Evolutionary conservation across 1,140 invertebrate species (phyloP).

Genomic region (Idris sp.): DNA sequence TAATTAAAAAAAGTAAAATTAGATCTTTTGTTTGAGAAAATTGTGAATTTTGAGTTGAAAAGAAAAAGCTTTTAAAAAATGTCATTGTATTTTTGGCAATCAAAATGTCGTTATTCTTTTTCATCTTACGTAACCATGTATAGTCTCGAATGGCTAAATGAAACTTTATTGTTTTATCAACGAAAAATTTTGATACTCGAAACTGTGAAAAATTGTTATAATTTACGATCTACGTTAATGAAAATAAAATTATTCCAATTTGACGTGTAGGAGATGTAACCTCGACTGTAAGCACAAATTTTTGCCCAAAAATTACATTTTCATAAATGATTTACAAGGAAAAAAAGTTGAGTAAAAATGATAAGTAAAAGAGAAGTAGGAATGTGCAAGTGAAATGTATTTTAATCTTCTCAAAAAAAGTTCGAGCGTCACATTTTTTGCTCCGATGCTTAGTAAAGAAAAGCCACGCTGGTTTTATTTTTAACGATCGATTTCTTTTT

Average conservation of each 20-base stretch:
- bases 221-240: slow-evolving; percentile 38
- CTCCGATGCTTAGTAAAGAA: slow-evolving; percentile 13
- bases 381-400: slow-evolving; percentile 13
- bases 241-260: slow-evolving; percentile 41
- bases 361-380: neutral
- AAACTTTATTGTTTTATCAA: slow-evolving; percentile 20
- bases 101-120: too few species aligned
- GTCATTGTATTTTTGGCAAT: too few species aligned
- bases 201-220: slow-evolving; percentile 24
- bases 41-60: too few species aligned
- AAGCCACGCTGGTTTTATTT: slow-evolving; percentile 15
- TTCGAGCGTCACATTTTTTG: slow-evolving; percentile 27
- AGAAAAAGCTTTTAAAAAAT: too few species aligned
- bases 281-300: slow-evolving; percentile 32
- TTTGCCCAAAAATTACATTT: neutral
- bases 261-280: slow-evolving; percentile 25
- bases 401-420: slow-evolving; percentile 38
- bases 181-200: slow-evolving; percentile 6
- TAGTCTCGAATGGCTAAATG: too few species aligned
- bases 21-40: too few species aligned
- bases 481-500: slow-evolving; percentile 31
- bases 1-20: too few species aligned
- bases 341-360: too few species aligned
- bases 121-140: too few species aligned
- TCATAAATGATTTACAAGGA: too few species aligned